Base-by-base conservation (phyloP, 2,797 vertebrate species). In the Ataeniobius toweri region DNA sequence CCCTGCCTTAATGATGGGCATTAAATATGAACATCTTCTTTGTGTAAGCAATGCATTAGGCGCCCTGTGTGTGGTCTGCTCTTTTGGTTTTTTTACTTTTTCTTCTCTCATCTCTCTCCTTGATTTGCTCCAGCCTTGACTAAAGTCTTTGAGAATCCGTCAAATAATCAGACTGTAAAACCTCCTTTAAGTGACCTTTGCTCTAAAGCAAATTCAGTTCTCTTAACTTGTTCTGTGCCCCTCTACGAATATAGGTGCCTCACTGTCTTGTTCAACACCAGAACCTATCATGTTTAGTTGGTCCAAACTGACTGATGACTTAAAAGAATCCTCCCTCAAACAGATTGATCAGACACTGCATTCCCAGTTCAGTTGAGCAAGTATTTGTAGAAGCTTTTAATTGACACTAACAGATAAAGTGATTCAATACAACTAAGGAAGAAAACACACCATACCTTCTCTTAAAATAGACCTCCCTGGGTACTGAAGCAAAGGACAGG, bases 21-120 rank as follows among this genome's bases (percentile, higher is more conserved):
- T 95, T 94, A 95, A 95, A 95, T 94, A 95, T 95, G 94, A 94
- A 95, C 93, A 89, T 94, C 84, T 93, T 92, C 88, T 93, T 93
- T 94, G 91, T 93, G 88, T 92, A 92, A 95, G 93, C 85, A 89
- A 90, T 89, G 92, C 90, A 94, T 94, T 94, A 92, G 88, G 85
- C 80, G 3, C 73, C 65, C 82, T 80, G 74, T 80, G 86, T 82
- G 82, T 88, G 80, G 79, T 86, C 88, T 85, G 86, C 85, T 91
- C 81, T 82, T 82, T 79, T 85, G 72, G 78, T 88, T 90, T 0
- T 88, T 83, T 75, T 51, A 80, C 74, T 83, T 87, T 89, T 81
- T 56, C 76, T 76, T 71, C 80, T 75, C 68, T 85, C 76, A 83
- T 70, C 79, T 67, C 31, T 70, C 75, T 86, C 74, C 67, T 74